Base-by-base conservation (phyloP, 1,140 invertebrate species). In the Apis cerana region DNA sequence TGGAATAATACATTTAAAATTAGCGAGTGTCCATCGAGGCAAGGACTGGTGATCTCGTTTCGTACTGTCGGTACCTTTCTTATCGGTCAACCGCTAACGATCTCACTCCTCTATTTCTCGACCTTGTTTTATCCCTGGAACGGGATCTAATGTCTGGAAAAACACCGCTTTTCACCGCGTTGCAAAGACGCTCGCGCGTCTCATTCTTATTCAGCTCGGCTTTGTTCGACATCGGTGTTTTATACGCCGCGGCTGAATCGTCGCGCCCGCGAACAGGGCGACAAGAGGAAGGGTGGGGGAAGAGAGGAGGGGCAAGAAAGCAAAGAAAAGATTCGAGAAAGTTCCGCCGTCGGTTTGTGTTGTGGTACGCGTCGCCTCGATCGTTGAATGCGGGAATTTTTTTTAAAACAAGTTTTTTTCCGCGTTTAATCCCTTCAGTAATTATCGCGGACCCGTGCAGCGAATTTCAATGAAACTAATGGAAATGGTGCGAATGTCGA, bases 141-240 rank as follows among this genome's bases (percentile, higher is more conserved):
- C 69, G 67, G 23, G 43, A 74, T 80, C 75, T 85, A 88, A 88
- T 85, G 87, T 87, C 76, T 33, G 85, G 85, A 88, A 88, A 86
- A 87, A 85, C 83, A 80, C 33, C 65, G 65, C 33, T 52, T 65
- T 65, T 61, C 23, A 48, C 54, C 70, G 17, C 4, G 64, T 50
- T 7, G 17, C 77, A 79, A 76, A 59, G 76, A 43, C 33, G 33
- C 33, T 43, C 72, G 62, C 62, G 17, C 74, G 68, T 71, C 80
- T 68, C 58, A 50, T 70, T 75, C 56, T 67, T 87, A 62, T 59
- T 33, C 62, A 43, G 15, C 21, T 62, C 33, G 5, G 62, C 23
- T 77, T 78, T 85, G 23, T 43, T 59, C 62, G 62, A n/a, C 15
- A 33, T 52, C 15, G 52, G 33, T 50, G 27, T 21, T 78, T 75